Percentiles rank a stretch among this genome's conserved stretches.
Evolutionary conservation across 2,113 vertebrate species (phyloP).

Genomic region (Turdus rufiventris): DNA sequence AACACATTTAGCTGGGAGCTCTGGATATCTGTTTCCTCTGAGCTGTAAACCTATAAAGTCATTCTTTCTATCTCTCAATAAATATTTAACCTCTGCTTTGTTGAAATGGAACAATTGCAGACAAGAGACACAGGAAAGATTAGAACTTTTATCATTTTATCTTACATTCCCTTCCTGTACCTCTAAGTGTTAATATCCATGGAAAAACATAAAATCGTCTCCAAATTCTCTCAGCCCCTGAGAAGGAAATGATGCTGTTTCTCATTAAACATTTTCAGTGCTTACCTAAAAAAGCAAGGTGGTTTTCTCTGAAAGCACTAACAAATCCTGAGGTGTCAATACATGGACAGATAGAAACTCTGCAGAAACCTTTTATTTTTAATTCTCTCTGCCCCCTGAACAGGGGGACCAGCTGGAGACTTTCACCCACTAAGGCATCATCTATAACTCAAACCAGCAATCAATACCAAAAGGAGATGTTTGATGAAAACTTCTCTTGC

Average conservation of each 20-base stretch:
- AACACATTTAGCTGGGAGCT: background rate
- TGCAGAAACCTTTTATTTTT: conserved; percentile 22
- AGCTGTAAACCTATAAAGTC: background rate
- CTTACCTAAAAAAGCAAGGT: background rate
- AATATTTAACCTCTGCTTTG: background rate
- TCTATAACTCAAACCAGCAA: conserved; percentile 17
- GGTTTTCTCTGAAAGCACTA: background rate
- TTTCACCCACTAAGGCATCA: background rate
- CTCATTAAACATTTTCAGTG: background rate
- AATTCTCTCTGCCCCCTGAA: background rate
- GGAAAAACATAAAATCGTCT: background rate
- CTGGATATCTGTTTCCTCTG: background rate
- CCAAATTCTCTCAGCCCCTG: background rate
- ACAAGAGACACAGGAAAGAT: background rate
- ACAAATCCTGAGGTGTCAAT: background rate
- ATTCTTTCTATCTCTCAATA: background rate
- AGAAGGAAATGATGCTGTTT: background rate
- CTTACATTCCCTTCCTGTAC: background rate
- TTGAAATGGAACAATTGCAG: background rate
- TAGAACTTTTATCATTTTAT: background rate
- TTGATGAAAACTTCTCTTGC: conserved; percentile 37
- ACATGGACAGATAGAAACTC: background rate
- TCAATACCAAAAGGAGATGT: conserved; percentile 52
- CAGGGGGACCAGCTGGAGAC: conserved; percentile 18
- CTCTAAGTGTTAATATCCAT: background rate